Percentiles rank a stretch among this genome's conserved stretches.
These are phyloP conservation scores for Porites australiensis DNA, from an alignment of 64 coral and sea anemone genomes.

Conservation along the genomic window DNA sequence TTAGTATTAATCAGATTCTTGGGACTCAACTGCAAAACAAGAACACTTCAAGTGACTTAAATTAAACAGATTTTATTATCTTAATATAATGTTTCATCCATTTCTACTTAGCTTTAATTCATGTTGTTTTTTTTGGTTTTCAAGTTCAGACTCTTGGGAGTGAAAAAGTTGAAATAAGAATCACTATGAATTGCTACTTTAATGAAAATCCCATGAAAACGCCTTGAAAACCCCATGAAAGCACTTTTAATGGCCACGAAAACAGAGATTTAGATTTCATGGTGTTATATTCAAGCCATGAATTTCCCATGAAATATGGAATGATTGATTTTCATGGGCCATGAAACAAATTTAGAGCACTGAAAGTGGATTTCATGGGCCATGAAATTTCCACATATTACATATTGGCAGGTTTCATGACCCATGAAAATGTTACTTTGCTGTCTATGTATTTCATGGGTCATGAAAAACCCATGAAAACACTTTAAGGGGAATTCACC, in stretches of 20 bases:
- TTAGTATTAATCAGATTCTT: too few relatives aligned
- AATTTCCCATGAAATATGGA: constrained; percentile 37
- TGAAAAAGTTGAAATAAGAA: too few relatives aligned
- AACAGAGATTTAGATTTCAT: constrained; percentile 29
- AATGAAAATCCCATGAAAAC: constrained; percentile 53
- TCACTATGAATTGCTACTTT: constrained; percentile 22
- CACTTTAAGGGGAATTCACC: background rate
- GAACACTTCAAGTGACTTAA: constrained; percentile 12
- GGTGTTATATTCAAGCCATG: background rate
- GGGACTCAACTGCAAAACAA: too few relatives aligned
- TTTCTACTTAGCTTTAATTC: background rate
- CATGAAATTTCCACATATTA: constrained; percentile 38
- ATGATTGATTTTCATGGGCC: constrained; percentile 20
- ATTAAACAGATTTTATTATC: constrained; percentile 14
- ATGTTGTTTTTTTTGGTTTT: background rate
- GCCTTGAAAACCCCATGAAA: constrained; percentile 35
- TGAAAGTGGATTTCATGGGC: background rate
- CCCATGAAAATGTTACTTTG: background rate
- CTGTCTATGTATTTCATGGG: constrained; percentile 22
- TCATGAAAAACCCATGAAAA: constrained; percentile 29
- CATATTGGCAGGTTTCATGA: constrained; percentile 18
- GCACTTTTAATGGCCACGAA: constrained; percentile 9
- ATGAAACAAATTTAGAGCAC: background rate
- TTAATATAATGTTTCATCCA: constrained; percentile 6
- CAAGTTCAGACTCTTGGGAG: too few relatives aligned